Evolutionary conservation across 1,140 invertebrate genomes (phyloP), one percentile per base, ranked within the genome.

Genomic region (Heliconius hermathena): DNA sequence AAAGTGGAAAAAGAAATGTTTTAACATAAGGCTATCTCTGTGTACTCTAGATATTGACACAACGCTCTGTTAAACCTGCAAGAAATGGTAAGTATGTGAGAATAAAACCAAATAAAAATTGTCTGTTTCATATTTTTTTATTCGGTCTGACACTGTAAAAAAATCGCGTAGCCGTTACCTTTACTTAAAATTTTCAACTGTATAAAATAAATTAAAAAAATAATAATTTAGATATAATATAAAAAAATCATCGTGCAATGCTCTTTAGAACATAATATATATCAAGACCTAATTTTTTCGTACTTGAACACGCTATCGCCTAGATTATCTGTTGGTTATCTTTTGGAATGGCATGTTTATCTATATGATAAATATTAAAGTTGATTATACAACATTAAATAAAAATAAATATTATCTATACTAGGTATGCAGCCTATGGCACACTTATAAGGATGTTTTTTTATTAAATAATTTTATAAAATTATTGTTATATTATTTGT

Each of bases 311-410:
- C 60, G 3, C 60, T 66, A 66, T 66, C 60, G 11, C 22, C 20
- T 66, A 60, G 71, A 77, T 78, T 73, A 57, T 33, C 26, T 29
- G 26, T 29, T 1, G 26, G 26, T 29, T 66, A 66, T 66, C 60
- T 66, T 66, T 16, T 66, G 22, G 13, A 26, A 66, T 73, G 71
- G 71, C 73, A 41, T 74, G 16, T 49, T 66, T 66, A 66, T 66
- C 60, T 66, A 13, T 66, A 29, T 29, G 60, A 66, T 66, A 66
- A 66, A 66, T 26, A 66, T 66, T 66, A 29, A 66, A 66, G 60
- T 66, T 22, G 60, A 66, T 66, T 66, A 66, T 66, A 66, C 60
- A 66, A 66, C 60, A 66, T 29, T 66, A 66, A 66, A 66, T 66
- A 66, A 29, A 66, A 26, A 66, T 66, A 66, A 66, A 66, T 66